Conservation (phyloP, 2,113 vertebrate genomes). For the Prinia subflava region DNA sequence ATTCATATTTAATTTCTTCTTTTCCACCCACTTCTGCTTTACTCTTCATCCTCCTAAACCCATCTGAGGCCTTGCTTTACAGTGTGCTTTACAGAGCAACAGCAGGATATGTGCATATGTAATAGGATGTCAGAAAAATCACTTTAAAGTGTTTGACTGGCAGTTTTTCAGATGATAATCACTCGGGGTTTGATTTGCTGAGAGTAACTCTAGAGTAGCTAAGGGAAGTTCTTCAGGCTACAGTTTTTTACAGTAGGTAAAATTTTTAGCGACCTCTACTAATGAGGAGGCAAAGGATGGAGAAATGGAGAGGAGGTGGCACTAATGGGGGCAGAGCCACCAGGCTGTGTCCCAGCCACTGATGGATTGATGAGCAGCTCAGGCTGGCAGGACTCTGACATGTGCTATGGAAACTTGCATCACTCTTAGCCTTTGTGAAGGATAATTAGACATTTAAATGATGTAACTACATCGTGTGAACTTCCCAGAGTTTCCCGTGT, state of each 20-base stretch:
- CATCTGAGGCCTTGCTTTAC: not conserved
- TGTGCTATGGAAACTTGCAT: constrained; percentile 62
- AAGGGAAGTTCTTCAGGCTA: not conserved
- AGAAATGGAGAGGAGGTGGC: not conserved
- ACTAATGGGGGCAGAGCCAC: constrained; percentile 30
- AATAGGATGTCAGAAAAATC: not conserved
- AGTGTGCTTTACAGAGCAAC: not conserved
- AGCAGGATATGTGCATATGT: not conserved
- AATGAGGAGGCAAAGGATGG: not conserved
- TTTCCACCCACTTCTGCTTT: constrained; percentile 18
- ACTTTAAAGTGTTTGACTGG: not conserved
- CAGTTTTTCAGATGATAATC: constrained; percentile 10
- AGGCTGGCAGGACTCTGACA: constrained; percentile 61
- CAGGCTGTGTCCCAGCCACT: constrained; percentile 67
- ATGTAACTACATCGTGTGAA: not conserved
- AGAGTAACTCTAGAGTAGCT: not conserved
- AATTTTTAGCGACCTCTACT: constrained; percentile 9
- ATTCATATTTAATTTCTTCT: constrained; percentile 13
- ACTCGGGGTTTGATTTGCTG: not conserved
- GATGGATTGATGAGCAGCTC: constrained; percentile 52
- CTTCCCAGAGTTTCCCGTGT: not conserved
- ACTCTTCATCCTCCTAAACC: constrained; percentile 22
- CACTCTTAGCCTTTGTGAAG: constrained; percentile 71
- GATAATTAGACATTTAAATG: constrained; percentile 35
- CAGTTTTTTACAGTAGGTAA: not conserved